Percentiles rank a stretch among this genome's conserved stretches.
These are phyloP conservation scores for Paralvinella palmiformis DNA, from an alignment of 1,140 invertebrate genomes.

Conservation along the genomic window DNA sequence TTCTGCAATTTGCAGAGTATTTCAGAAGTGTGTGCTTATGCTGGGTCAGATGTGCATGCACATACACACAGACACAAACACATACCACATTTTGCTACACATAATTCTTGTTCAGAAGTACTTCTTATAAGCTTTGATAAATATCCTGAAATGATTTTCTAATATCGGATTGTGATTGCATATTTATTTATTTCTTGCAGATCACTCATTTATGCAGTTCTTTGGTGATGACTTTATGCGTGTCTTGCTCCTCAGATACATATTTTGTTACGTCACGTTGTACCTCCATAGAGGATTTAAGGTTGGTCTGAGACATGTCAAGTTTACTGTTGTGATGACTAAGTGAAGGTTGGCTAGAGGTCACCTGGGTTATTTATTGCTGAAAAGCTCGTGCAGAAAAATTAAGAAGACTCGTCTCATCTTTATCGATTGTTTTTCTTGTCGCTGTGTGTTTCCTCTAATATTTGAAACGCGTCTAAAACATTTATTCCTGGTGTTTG, in stretches of 20 bases:
- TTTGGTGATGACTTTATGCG: conserved; percentile 91
- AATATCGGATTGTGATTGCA: neutral
- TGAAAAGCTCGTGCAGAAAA: no score
- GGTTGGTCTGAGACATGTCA: conserved; percentile 48
- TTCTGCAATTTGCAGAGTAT: no score
- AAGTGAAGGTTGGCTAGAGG: no score
- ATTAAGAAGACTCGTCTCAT: no score
- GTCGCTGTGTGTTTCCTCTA: no score
- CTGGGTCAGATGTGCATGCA: no score
- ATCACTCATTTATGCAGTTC: conserved; percentile 56
- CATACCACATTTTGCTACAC: neutral
- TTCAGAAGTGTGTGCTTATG: no score
- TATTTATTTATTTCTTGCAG: conserved; percentile 17
- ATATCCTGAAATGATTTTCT: neutral
- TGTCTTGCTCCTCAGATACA: conserved; percentile 76
- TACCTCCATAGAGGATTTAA: conserved; percentile 73
- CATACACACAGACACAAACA: neutral
- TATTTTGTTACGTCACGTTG: conserved; percentile 86
- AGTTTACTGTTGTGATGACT: neutral
- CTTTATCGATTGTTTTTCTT: no score
- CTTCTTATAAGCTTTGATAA: neutral
- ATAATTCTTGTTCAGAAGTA: neutral
- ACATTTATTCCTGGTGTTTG: no score
- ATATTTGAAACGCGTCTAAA: no score
- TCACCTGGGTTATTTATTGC: no score